Evolutionary conservation across 2,888 invertebrate species (phyloP).

Genomic region (Limenitis arthemis): DNA sequence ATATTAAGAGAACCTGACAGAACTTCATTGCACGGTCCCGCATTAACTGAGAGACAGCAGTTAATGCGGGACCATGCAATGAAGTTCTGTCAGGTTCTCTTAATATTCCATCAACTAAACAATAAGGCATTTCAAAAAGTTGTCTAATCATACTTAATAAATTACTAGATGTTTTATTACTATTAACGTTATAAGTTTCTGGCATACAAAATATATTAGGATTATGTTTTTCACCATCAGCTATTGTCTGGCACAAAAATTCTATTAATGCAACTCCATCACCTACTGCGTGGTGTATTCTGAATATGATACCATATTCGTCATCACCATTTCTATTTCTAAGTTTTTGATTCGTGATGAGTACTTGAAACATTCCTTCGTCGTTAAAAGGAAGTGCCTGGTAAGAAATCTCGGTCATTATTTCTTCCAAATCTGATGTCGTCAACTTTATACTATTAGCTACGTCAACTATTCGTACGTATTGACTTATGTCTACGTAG

Average conservation of each 20-base stretch:
- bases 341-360: slow-evolving; percentile 45
- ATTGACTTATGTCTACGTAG: slow-evolving; percentile 47
- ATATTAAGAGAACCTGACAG: slow-evolving; percentile 44
- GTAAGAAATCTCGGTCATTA: slow-evolving; percentile 50
- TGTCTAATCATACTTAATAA: slow-evolving; percentile 35
- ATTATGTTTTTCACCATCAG: slow-evolving; percentile 40
- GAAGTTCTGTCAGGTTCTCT: slow-evolving; percentile 47
- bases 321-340: slow-evolving; percentile 29
- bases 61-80: slow-evolving; percentile 57
- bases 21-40: slow-evolving; percentile 56
- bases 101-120: slow-evolving; percentile 38
- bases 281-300: slow-evolving; percentile 69
- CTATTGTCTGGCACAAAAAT: slow-evolving; percentile 56
- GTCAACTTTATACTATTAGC: slow-evolving; percentile 34
- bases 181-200: slow-evolving; percentile 20
- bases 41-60: too few species aligned
- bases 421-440: slow-evolving; percentile 41
- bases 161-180: slow-evolving; percentile 21
- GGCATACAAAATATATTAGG: slow-evolving; percentile 30
- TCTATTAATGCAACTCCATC: slow-evolving; percentile 67
- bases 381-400: slow-evolving; percentile 55
- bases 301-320: slow-evolving; percentile 58
- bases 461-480: slow-evolving; percentile 53
- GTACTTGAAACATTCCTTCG: slow-evolving; percentile 64
- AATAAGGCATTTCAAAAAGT: slow-evolving; percentile 35